Evolutionary conservation across 2,797 vertebrate genomes (phyloP).

Genomic region (Hippocampus kuda): DNA sequence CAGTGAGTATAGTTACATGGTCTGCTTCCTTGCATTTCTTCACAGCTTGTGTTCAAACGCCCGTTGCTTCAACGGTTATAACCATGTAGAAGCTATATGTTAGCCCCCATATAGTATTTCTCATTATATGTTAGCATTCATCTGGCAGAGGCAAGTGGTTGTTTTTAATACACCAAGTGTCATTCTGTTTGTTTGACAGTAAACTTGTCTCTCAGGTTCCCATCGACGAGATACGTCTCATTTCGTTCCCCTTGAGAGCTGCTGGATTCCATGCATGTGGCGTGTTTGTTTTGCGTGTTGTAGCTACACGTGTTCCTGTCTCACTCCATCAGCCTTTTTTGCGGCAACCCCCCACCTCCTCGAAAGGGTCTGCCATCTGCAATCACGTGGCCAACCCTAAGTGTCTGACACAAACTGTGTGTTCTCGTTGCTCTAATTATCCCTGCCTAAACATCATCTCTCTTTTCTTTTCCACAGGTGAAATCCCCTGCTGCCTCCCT

Average conservation of each 20-base stretch:
- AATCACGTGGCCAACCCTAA: background rate
- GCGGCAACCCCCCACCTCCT: background rate
- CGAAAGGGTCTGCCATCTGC: background rate
- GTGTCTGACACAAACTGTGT: background rate
- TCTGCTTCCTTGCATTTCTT: too few species aligned
- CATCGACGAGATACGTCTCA: background rate
- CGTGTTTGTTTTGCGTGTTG: background rate
- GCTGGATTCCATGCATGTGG: background rate
- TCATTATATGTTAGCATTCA: background rate
- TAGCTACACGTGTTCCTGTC: background rate
- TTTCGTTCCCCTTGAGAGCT: background rate
- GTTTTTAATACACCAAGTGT: background rate
- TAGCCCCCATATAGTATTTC: background rate
- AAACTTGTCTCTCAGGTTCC: background rate
- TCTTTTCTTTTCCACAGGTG: conserved; percentile 49
- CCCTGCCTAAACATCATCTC: background rate
- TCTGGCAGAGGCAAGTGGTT: background rate
- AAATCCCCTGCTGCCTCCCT: conserved; percentile 36
- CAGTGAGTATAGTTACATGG: too few species aligned
- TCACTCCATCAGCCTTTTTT: background rate
- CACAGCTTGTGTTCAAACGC: too few species aligned
- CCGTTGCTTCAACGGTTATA: too few species aligned
- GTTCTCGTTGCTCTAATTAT: background rate
- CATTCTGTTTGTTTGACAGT: background rate
- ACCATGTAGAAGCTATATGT: too few species aligned